Evolutionary conservation across 2,888 invertebrate genomes (phyloP).

Genomic region (Microctonus brassicae): DNA sequence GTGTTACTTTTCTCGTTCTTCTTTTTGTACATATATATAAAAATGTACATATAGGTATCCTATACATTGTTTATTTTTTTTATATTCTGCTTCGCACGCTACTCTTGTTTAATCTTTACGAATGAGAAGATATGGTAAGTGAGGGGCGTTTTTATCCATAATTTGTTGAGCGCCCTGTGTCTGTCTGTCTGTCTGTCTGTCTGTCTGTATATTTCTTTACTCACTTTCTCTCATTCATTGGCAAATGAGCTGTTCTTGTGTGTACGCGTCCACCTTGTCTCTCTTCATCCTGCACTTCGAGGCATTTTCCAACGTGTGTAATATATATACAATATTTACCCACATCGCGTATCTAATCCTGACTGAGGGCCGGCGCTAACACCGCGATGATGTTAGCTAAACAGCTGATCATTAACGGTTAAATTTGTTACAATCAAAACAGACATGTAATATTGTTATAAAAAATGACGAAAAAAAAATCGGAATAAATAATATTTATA

Average conservation of each 20-base stretch:
- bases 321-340: neutral
- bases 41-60: too few species aligned
- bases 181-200: neutral
- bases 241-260: neutral
- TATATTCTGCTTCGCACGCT: conserved; percentile 43
- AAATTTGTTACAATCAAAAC: conserved; percentile 23
- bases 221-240: neutral
- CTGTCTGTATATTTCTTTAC: neutral
- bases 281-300: neutral
- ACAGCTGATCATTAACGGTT: conserved; percentile 32
- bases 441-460: conserved; percentile 2
- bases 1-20: conserved; percentile 46
- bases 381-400: conserved; percentile 40
- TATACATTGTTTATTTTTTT: too few species aligned
- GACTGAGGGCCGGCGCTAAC: conserved; percentile 29
- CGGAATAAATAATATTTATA: neutral
- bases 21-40: too few species aligned
- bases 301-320: neutral
- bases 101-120: conserved; percentile 48
- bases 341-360: conserved; percentile 35
- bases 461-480: neutral
- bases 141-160: conserved; percentile 27
- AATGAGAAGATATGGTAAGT: conserved; percentile 34
- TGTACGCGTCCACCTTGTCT: neutral
- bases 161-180: conserved; percentile 24